Base-by-base conservation (phyloP, 2,797 vertebrate species). In the Typhlichthys subterraneus region DNA sequence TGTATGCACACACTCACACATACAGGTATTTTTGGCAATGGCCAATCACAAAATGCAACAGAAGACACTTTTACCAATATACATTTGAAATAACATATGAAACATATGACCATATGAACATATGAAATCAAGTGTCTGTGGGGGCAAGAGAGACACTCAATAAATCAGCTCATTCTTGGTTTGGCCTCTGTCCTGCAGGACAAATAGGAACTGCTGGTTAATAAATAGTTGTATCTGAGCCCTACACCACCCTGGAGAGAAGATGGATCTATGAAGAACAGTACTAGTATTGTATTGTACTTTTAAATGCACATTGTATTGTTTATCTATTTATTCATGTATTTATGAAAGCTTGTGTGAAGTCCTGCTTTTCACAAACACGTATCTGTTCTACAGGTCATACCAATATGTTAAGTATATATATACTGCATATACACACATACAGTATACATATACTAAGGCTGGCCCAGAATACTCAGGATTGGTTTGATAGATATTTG, bases 121-220 rank as follows among this genome's bases (percentile, higher is more conserved):
- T 23, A 83, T 87, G 74, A 65, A 63, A 49, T 71, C 85, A 72
- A 69, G 45, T 48, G 63, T 71, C 65, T 63, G 47, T 57, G 14
- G 46, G 51, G 75, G 55, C 74, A 63, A 76, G 45, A 72, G 65
- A 80, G 62, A 58, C 52, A 84, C 89, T 88, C 88, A 89, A 83
- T 81, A 79, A 73, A 83, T 80, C 69, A 77, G 85, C 90, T 90
- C 84, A 86, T 86, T 70, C 17, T 73, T 3, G 45, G 70, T 79
- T 80, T 85, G 84, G 84, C 81, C 70, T 59, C 33, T 33, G 60
- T 13, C 47, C 55, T 59, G 63, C 67, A 69, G 76, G 55, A 70
- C 19, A 72, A 70, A 69, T 76, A 33, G 65, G 12, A 68, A 80
- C 59, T 46, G 73, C 48, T 58, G 61, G 64, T 72, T 72, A 61